Evolutionary conservation across 2,888 invertebrate species (phyloP).

Genomic region (Nemurella pictetii): DNA sequence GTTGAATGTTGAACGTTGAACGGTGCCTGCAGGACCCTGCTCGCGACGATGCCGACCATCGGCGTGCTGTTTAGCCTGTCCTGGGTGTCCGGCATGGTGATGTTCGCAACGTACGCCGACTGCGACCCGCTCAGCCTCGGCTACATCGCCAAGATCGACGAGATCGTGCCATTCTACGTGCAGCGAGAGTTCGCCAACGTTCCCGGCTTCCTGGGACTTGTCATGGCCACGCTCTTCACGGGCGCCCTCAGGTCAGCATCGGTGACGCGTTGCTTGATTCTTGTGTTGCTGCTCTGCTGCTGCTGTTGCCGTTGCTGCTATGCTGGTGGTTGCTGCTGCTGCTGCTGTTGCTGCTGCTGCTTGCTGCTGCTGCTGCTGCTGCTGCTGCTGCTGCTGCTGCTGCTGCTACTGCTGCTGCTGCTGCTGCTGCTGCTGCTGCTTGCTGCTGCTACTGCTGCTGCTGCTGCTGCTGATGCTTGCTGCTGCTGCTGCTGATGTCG

Average conservation of each 20-base stretch:
- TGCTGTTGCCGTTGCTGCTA: too few species aligned
- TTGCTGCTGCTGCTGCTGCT: too few species aligned
- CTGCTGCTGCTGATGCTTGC: too few species aligned
- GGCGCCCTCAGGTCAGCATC: slow-evolving; percentile 65
- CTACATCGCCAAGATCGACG: slow-evolving; percentile 76
- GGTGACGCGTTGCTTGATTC: neutral
- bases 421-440: too few species aligned
- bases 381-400: too few species aligned
- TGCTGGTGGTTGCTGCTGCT: too few species aligned
- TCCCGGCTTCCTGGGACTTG: slow-evolving; percentile 86
- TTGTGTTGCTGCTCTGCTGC: too few species aligned
- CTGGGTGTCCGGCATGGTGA: slow-evolving; percentile 85
- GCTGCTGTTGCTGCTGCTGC: too few species aligned
- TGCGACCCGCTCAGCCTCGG: slow-evolving; percentile 82
- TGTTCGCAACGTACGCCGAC: slow-evolving; percentile 78
- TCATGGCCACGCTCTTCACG: slow-evolving; percentile 89
- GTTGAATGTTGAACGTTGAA: too few species aligned
- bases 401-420: too few species aligned
- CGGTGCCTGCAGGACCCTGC: slow-evolving; percentile 68
- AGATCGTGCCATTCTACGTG: slow-evolving; percentile 86
- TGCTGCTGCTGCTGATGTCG: too few species aligned
- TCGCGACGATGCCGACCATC: slow-evolving; percentile 78
- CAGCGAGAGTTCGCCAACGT: slow-evolving; percentile 81
- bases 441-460: too few species aligned
- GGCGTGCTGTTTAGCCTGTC: slow-evolving; percentile 77